These are phyloP conservation scores for Phenacoccus solenopsis DNA, from an alignment of 1,140 invertebrate genomes.

Conservation along the genomic window DNA sequence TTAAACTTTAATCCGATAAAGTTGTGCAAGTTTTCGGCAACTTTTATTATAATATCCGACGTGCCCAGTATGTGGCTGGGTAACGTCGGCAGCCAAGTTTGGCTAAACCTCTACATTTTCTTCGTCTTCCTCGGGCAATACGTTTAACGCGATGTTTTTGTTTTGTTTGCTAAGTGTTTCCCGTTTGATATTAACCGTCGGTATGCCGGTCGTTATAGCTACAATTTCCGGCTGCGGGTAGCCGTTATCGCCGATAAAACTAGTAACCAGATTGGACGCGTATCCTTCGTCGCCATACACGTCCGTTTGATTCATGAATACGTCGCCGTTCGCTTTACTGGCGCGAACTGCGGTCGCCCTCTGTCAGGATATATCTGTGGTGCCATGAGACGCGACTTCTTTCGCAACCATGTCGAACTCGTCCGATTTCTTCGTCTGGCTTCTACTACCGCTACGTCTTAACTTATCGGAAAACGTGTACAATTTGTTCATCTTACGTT, in stretches of 20 bases:
- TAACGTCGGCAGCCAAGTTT: neutral
- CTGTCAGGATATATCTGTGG: conserved; percentile 15
- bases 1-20: neutral
- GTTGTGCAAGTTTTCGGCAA: neutral
- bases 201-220: conserved; percentile 21
- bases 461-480: neutral
- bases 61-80: neutral
- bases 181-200: neutral
- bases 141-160: neutral
- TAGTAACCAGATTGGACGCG: neutral
- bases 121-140: conserved; percentile 11
- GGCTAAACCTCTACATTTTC: conserved; percentile 4
- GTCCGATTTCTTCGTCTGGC: neutral
- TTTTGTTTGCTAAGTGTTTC: neutral
- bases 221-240: conserved; percentile 24
- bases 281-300: neutral
- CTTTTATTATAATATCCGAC: neutral
- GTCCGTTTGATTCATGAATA: neutral
- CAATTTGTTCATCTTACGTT: conserved; percentile 30
- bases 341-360: neutral
- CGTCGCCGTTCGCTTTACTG: neutral
- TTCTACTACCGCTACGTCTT: neutral
- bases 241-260: conserved; percentile 19
- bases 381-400: neutral
- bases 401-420: neutral